Evolutionary conservation across 2,888 invertebrate species (phyloP).

Genomic region (Panopea generosa): DNA sequence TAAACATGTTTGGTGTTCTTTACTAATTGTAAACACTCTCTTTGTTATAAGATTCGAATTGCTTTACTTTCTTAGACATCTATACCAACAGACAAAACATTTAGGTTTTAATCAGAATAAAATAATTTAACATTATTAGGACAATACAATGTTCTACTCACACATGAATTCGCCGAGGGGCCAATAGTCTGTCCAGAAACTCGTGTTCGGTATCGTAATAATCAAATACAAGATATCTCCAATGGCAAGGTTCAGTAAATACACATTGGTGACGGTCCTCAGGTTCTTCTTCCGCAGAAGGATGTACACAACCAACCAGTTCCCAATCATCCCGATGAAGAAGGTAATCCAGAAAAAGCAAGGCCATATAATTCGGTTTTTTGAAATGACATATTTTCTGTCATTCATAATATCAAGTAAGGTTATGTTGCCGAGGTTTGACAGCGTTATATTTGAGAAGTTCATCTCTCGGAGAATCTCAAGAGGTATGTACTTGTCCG

Average conservation of each 20-base stretch:
- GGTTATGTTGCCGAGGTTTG: conserved; percentile 14
- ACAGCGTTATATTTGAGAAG: too few relatives aligned
- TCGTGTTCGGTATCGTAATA: conserved; percentile 53
- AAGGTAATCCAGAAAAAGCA: conserved; percentile 55
- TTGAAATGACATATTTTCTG: background rate
- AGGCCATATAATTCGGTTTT: conserved; percentile 36
- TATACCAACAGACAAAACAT: too few relatives aligned
- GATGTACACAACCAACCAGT: conserved; percentile 56
- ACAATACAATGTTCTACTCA: too few relatives aligned
- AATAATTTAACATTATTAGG: too few relatives aligned
- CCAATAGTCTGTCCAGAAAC: conserved; percentile 50
- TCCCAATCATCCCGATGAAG: conserved; percentile 56
- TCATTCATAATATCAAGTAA: conserved; percentile 15
- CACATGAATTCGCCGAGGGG: conserved; percentile 59
- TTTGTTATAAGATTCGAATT: too few relatives aligned
- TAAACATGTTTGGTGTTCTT: too few relatives aligned
- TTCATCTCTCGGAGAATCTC: too few relatives aligned
- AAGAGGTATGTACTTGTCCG: too few relatives aligned
- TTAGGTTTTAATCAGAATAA: too few relatives aligned
- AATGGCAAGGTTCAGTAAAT: conserved; percentile 55
- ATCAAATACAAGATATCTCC: conserved; percentile 53
- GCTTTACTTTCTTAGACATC: too few relatives aligned
- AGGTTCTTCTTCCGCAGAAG: conserved; percentile 49
- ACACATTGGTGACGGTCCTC: conserved; percentile 61
- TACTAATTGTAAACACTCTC: too few relatives aligned